phyloP scores from a whole-genome alignment of 2,797 vertebrate genomes.

The Dendrocincla tyrannina region DNA sequence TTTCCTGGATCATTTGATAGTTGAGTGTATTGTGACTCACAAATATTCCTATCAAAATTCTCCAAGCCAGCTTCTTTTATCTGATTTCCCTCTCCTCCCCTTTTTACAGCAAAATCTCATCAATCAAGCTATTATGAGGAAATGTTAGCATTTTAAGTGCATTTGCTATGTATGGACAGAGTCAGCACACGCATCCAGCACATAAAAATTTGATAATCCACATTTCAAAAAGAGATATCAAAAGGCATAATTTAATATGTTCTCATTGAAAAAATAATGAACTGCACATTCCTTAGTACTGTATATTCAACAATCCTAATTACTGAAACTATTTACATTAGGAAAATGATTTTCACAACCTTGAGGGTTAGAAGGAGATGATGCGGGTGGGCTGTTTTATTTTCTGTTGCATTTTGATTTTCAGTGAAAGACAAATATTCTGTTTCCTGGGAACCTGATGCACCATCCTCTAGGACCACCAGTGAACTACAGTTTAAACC shows the following conservation, averaged over 20 bases:
- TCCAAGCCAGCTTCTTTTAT: conserved; percentile 2
- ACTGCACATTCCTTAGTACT: background rate
- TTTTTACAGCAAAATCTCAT: conserved; percentile 39
- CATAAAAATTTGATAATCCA: conserved; percentile 67
- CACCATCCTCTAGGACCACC: background rate
- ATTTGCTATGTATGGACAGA: conserved; percentile 63
- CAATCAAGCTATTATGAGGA: conserved; percentile 1
- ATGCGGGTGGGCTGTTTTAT: rapidly evolving
- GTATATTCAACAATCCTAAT: conserved; percentile 50
- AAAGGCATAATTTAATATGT: conserved; percentile 71
- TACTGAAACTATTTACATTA: conserved; percentile 50
- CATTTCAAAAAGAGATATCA: conserved; percentile 60
- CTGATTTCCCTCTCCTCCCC: conserved; percentile 12
- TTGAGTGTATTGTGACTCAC: background rate
- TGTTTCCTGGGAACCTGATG: background rate
- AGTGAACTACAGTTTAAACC: background rate
- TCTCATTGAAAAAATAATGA: conserved; percentile 63
- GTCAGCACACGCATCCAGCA: conserved; percentile 12
- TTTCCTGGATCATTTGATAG: conserved; percentile 28
- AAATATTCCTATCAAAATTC: background rate
- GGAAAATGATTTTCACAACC: conserved; percentile 2
- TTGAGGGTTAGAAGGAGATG: background rate
- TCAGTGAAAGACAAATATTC: background rate
- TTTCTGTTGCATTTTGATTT: background rate
- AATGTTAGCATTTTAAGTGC: conserved; percentile 52